These are phyloP conservation scores for Palythoa heliodiscus DNA, from an alignment of 92 coral and sea anemone genomes.

Conservation along the genomic window DNA sequence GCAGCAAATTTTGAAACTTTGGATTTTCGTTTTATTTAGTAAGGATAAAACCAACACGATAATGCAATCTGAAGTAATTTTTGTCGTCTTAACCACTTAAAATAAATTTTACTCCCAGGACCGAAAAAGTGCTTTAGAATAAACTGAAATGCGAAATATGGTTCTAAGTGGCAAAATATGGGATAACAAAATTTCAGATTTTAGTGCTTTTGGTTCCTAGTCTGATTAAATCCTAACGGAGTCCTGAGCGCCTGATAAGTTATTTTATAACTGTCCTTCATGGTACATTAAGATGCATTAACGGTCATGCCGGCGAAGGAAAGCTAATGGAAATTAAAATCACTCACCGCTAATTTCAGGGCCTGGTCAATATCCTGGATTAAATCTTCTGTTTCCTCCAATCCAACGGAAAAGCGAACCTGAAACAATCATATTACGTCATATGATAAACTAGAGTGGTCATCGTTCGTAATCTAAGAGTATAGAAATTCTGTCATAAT, in stretches of 20 bases:
- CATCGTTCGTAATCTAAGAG: too few species aligned
- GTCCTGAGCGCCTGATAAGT: too few species aligned
- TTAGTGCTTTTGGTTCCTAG: too few species aligned
- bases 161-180: too few species aligned
- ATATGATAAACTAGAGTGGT: background rate
- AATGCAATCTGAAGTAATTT: background rate
- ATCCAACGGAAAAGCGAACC: slow-evolving; percentile 96
- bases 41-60: background rate
- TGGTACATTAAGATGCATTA: background rate
- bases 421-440: slow-evolving; percentile 20
- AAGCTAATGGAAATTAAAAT: background rate
- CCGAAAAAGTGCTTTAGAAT: background rate
- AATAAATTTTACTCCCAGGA: background rate
- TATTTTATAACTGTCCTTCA: background rate
- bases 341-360: slow-evolving; percentile 77
- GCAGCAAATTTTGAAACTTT: background rate
- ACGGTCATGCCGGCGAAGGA: background rate
- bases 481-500: background rate
- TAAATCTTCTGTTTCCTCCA: slow-evolving; percentile 83
- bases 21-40: background rate
- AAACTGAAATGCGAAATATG: background rate
- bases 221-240: too few species aligned
- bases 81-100: background rate
- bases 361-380: slow-evolving; percentile 91
- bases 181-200: too few species aligned